Evolutionary conservation across 1,140 invertebrate species (phyloP), one percentile per base, ranked within the genome.

Genomic region (Nomia melanderi): DNA sequence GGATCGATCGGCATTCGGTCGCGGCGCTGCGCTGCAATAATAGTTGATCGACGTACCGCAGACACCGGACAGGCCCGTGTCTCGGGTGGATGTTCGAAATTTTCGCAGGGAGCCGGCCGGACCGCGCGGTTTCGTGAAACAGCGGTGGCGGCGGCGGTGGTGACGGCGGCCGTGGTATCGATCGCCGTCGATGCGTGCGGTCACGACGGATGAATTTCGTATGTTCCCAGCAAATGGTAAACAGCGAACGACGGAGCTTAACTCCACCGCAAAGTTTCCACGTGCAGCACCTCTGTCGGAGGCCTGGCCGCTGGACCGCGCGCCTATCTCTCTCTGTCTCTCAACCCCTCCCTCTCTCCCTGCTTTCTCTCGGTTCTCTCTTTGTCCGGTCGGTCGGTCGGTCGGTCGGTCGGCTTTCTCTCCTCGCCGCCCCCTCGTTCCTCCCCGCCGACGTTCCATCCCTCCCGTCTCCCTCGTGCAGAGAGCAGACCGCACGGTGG

Each of bases 201-300:
- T 84, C 82, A 84, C 82, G 82, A 83, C 82, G 63, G 82, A 84
- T 84, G 82, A 84, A 84, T 84, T 84, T 84, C 82, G 82, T 83
- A 84, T 80, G 82, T 80, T 73, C 73, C 70, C 73, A 69, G 78
- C 78, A 65, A 84, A 84, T 84, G 82, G 82, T 84, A 84, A 84
- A 84, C 82, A 84, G 82, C 82, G 72, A 84, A 79, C 81, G 78
- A 50, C 73, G 81, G 65, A 73, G 82, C 73, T 84, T 78, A 84
- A 84, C 82, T 84, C 50, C 73, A 81, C 82, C 82, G 82, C 82
- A 84, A 84, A 84, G 82, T 84, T 84, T 84, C 82, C 82, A 77
- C 78, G 82, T 70, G 78, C 63, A 71, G 60, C 63, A 33, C 27
- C 17, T 36, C 36, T 75, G 17, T 33, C 50, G 9, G 23, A 20